Percentiles rank a stretch among this genome's conserved stretches.
Evolutionary conservation across 1,140 invertebrate species (phyloP).

Genomic region (Monomorium pharaonis): DNA sequence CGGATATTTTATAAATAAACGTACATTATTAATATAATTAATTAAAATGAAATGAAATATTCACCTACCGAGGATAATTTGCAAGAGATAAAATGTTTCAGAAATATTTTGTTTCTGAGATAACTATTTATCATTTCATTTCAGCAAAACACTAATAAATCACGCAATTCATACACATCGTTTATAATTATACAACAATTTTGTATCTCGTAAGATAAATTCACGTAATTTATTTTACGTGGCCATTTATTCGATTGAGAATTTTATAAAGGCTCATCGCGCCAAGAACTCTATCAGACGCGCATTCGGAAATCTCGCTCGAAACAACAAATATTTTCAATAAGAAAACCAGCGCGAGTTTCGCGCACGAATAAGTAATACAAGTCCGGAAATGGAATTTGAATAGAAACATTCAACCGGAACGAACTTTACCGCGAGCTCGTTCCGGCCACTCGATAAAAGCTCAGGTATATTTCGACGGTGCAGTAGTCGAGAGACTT

Average conservation of each 20-base stretch:
- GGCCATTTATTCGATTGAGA: conserved; percentile 5
- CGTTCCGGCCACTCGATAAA: conserved; percentile 38
- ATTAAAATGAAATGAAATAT: not conserved
- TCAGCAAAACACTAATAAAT: conserved; percentile 32
- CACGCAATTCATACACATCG: conserved; percentile 6
- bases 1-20: conserved; percentile 22
- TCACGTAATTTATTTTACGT: conserved; percentile 21
- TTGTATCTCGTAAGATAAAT: not conserved
- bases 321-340: conserved; percentile 38
- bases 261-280: conserved; percentile 7
- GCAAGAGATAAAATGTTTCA: not conserved
- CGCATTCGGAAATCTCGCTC: conserved; percentile 24
- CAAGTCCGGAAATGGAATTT: conserved; percentile 50
- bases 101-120: conserved; percentile 32
- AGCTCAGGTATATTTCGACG: conserved; percentile 48
- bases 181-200: conserved; percentile 18
- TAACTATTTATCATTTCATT: conserved; percentile 41
- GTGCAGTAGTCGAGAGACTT: not conserved
- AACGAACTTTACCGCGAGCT: conserved; percentile 34
- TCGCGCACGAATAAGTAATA: conserved; percentile 49
- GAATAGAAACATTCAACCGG: conserved; percentile 51
- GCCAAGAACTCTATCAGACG: not conserved
- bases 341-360: conserved; percentile 9
- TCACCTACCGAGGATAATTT: conserved; percentile 25
- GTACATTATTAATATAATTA: conserved; percentile 44